These are phyloP conservation scores for Pteruthius melanotis DNA, from an alignment of 2,113 vertebrate species.

Conservation along the genomic window DNA sequence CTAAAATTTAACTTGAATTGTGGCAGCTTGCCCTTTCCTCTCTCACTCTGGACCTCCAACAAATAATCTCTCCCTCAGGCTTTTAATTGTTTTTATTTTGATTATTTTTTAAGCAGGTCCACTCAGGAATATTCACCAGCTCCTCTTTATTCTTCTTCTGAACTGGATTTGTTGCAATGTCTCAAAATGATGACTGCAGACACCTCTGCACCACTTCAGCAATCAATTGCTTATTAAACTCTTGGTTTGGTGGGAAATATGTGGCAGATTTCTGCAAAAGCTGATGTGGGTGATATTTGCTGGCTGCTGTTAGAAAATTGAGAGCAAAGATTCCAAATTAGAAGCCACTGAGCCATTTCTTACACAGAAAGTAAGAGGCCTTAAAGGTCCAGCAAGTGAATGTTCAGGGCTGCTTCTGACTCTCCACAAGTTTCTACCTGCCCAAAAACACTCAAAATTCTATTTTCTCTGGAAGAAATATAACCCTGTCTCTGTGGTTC, in stretches of 20 bases:
- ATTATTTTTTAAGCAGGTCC: not conserved
- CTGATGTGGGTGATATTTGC: not conserved
- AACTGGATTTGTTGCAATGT: not conserved
- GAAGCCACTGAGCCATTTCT: not conserved
- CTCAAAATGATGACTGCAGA: not conserved
- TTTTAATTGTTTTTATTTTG: not conserved
- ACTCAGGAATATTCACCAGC: not conserved
- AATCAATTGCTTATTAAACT: constrained; percentile 52
- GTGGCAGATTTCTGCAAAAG: not conserved
- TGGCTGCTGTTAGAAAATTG: not conserved
- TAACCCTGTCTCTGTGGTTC: not conserved
- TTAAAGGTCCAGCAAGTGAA: not conserved
- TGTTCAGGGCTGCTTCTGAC: not conserved
- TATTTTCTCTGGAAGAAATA: not conserved
- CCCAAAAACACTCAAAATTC: not conserved
- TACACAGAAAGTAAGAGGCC: not conserved
- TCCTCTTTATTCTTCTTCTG: not conserved
- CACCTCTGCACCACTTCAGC: constrained; percentile 32
- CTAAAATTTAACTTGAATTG: not conserved
- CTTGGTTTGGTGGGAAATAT: not conserved
- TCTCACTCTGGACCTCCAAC: not conserved
- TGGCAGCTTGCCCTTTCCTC: not conserved
- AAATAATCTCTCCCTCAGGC: not conserved
- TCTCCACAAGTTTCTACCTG: not conserved
- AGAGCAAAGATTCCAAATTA: not conserved